Evolutionary conservation across 2,113 vertebrate genomes (phyloP).

Genomic region (Muntiacus muntjak): DNA sequence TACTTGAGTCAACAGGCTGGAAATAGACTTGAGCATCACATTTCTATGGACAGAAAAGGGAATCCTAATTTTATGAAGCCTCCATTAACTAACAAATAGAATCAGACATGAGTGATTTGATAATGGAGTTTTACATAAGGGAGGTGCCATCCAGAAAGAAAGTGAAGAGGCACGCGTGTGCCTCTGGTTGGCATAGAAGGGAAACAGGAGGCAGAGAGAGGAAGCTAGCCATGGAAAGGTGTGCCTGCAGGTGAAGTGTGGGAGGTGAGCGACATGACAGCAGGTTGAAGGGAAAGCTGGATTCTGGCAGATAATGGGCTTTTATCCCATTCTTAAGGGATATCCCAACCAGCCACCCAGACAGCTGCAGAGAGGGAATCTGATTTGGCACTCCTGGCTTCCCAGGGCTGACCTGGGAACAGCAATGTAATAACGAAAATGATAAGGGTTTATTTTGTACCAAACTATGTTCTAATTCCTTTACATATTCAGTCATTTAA

Average conservation of each 20-base stretch:
- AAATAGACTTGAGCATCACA: slow-evolving; percentile 46
- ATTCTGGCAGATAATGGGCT: background rate
- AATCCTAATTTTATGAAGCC: slow-evolving; percentile 45
- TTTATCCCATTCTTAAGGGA: background rate
- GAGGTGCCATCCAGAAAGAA: background rate
- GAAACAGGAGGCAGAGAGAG: background rate
- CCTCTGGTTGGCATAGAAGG: background rate
- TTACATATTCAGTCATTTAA: background rate
- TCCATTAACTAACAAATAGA: slow-evolving; percentile 34
- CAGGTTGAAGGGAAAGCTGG: background rate
- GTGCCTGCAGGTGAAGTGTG: fast-evolving
- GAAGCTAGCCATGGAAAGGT: fast-evolving
- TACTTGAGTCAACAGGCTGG: slow-evolving; percentile 29
- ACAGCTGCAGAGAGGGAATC: background rate
- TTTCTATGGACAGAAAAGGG: slow-evolving; percentile 16
- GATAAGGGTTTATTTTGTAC: background rate
- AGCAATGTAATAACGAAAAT: background rate
- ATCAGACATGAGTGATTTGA: background rate
- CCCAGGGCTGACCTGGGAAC: background rate
- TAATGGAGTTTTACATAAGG: background rate
- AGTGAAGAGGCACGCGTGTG: background rate
- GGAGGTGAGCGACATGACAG: fast-evolving
- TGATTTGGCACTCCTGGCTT: background rate
- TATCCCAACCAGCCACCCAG: background rate
- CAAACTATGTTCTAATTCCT: background rate